Percentiles rank a stretch among this genome's conserved stretches.
Evolutionary conservation across 2,113 vertebrate genomes (phyloP).

Genomic region (Helogale parvula): DNA sequence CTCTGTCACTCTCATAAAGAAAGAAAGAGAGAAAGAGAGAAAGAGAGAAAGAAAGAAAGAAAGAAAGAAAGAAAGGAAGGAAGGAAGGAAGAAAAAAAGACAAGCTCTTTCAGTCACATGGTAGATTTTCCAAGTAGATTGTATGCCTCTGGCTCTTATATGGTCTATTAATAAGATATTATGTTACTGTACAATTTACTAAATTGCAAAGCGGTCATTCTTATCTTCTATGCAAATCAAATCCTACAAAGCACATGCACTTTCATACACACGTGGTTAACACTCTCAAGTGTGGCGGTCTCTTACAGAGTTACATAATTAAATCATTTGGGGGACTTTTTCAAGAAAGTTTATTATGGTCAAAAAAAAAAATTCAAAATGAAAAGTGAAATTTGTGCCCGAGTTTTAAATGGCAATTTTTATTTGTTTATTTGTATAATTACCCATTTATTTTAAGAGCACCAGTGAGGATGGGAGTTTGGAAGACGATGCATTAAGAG

Average conservation of each 20-base stretch:
- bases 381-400: background rate
- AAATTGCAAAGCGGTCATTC: background rate
- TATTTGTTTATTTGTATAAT: constrained; percentile 34
- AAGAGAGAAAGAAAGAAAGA: no score
- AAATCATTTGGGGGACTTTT: background rate
- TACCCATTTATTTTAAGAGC: constrained; percentile 28
- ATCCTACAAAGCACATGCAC: background rate
- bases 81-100: background rate
- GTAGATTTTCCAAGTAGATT: background rate
- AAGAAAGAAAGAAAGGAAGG: no score
- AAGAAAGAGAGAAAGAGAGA: no score
- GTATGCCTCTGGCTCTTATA: background rate
- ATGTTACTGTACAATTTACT: background rate
- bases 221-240: background rate
- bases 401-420: constrained; percentile 20
- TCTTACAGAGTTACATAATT: background rate
- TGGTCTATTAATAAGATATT: constrained; percentile 32
- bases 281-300: background rate
- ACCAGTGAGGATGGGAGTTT: constrained; percentile 66
- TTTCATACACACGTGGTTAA: background rate
- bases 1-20: background rate
- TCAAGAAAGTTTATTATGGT: background rate
- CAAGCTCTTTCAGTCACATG: background rate
- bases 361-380: background rate
- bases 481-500: constrained; percentile 82